Base-by-base conservation (phyloP, 2,888 invertebrate genomes). In the Eupithecia subumbrata region DNA sequence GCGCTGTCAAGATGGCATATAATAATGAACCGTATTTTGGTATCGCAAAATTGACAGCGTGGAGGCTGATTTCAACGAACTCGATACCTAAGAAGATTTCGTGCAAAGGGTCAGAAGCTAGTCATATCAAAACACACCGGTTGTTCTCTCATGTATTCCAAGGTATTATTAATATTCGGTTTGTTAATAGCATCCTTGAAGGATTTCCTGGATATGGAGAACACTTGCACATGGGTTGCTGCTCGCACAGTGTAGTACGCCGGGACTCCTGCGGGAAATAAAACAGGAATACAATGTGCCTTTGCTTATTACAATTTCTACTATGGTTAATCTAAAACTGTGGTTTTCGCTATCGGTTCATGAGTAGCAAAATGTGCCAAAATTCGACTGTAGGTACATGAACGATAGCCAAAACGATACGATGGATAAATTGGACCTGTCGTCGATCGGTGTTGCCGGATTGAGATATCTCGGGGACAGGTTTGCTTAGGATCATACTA, bases 191-290 rank as follows among this genome's bases (percentile, higher is more conserved):
- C 85, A 0, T 85, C 82, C 9, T 82, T 16, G 14, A 93, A 80
- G 63, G 86, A 80, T 73, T 92, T 91, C 69, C 87, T 85, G 0
- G 91, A 87, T 78, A 93, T 88, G 1, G 89, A 88, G 76, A 91
- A 86, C 25, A 93, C 79, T 67, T 91, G 90, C 0, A 93, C 90
- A 71, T 93, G 91, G 0, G 93, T 93, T 7, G 88, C 87, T 0
- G 93, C 89, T 0, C 91, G 88, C 1, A 93, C 85, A 5, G 93
- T 93, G 81, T 91, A 92, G 81, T 82, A 92, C 0, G 92, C 85
- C 16, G 93, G 93, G 0, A 93, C 56, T 45, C 92, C 93, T 93
- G 78, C 12, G 16, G 37, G 0, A 25, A 69, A 64, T 14, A 25
- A 8, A 48, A 0, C 8, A n/a, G 16, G 48, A 48, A 48, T 48